phyloP scores from a whole-genome alignment of 1,140 invertebrate genomes.

The Camponotus vicinus region DNA sequence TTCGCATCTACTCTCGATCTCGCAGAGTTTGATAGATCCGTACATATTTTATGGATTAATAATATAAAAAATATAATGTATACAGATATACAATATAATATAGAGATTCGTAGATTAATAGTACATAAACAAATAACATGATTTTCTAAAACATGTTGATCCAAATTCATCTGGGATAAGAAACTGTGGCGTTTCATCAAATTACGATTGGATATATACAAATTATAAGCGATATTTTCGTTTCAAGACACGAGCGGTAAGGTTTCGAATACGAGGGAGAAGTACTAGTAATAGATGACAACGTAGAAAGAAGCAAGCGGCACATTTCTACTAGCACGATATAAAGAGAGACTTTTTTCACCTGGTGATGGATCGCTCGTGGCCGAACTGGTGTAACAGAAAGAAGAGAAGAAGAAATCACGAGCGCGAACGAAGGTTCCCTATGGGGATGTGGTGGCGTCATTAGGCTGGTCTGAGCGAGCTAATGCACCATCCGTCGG shows the following conservation, averaged over 20 bases:
- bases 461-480: conserved; percentile 80
- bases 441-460: conserved; percentile 80
- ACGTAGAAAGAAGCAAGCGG: conserved; percentile 50
- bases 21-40: neutral
- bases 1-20: neutral
- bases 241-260: neutral
- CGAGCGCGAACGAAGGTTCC: conserved; percentile 78
- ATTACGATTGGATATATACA: neutral
- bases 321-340: conserved; percentile 66
- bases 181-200: neutral
- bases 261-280: conserved; percentile 23
- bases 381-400: conserved; percentile 75
- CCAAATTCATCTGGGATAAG: neutral
- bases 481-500: conserved; percentile 79
- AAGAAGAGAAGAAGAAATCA: conserved; percentile 80
- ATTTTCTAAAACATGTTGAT: neutral
- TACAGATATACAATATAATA: neutral
- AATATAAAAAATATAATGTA: neutral
- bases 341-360: conserved; percentile 80
- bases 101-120: neutral
- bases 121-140: neutral
- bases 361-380: conserved; percentile 75
- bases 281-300: conserved; percentile 69
- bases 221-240: conserved; percentile 34
- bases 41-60: neutral